Evolutionary conservation across 2,113 vertebrate genomes (phyloP).

Genomic region (Pangasianodon hypophthalmus): DNA sequence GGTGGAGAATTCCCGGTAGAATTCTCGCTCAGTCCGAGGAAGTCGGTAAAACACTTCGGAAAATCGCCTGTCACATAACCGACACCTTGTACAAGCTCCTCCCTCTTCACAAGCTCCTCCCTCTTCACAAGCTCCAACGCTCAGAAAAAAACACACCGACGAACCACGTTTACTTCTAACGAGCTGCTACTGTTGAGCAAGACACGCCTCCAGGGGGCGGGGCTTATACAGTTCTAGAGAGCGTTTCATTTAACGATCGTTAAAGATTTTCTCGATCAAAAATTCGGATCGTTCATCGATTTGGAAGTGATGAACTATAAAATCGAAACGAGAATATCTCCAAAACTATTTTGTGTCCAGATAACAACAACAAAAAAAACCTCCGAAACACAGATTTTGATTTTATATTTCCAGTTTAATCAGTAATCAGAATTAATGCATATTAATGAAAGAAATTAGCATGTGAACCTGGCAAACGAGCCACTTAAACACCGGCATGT

Average conservation of each 20-base stretch:
- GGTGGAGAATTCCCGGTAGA: no score
- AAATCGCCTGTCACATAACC: no score
- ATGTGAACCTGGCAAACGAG: neutral
- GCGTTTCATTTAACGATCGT: neutral
- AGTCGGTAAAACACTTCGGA: no score
- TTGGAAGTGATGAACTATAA: neutral
- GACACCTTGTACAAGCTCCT: neutral
- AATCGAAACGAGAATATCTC: neutral
- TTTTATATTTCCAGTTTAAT: neutral
- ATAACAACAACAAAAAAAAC: neutral
- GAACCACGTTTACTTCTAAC: neutral
- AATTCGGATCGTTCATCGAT: neutral
- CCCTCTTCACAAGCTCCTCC: neutral
- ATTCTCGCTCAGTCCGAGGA: no score
- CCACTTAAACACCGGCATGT: neutral
- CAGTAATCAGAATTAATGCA: neutral
- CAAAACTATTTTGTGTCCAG: neutral
- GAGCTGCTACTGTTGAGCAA: neutral
- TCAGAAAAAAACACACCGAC: no score
- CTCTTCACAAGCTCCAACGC: no score
- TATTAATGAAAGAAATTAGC: neutral
- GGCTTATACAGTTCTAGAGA: neutral
- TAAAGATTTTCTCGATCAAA: neutral
- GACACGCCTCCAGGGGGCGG: neutral
- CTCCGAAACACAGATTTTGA: neutral